These are phyloP conservation scores for Reticulitermes speratus DNA, from an alignment of 1,140 invertebrate genomes.

Conservation along the genomic window DNA sequence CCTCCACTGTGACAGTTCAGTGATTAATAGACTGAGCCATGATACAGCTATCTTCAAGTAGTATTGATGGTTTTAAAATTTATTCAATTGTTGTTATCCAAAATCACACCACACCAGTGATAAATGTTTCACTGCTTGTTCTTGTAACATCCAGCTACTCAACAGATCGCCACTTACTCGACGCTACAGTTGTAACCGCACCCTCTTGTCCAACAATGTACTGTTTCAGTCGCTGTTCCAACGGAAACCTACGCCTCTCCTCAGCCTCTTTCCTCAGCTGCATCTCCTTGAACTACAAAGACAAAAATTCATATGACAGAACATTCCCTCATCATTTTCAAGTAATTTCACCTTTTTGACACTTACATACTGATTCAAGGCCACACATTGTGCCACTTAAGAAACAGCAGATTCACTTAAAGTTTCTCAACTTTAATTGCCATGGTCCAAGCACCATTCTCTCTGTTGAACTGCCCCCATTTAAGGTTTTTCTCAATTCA, in stretches of 20 bases:
- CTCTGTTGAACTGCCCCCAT: no score
- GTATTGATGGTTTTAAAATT: no score
- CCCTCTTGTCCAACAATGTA: slow-evolving; percentile 87
- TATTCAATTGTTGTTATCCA: no score
- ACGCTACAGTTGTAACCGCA: slow-evolving; percentile 81
- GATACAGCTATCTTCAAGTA: no score
- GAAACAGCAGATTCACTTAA: no score
- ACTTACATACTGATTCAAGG: not conserved
- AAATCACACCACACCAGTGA: no score
- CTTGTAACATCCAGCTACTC: not conserved
- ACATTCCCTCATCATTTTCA: not conserved
- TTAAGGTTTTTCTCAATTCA: no score
- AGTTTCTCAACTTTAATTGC: no score
- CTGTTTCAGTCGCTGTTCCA: slow-evolving; percentile 83
- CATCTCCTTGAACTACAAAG: slow-evolving; percentile 53
- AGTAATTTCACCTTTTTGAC: not conserved
- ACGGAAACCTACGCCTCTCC: slow-evolving; percentile 80
- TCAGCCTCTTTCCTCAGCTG: slow-evolving; percentile 66
- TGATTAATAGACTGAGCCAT: no score
- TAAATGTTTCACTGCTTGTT: no score
- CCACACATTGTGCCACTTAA: not conserved
- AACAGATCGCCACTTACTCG: slow-evolving; percentile 54
- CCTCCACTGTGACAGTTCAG: no score
- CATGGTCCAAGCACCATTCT: no score
- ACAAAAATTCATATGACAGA: slow-evolving; percentile 24